phyloP scores from a whole-genome alignment of 2,888 invertebrate genomes.

The Nycteola revayana region DNA sequence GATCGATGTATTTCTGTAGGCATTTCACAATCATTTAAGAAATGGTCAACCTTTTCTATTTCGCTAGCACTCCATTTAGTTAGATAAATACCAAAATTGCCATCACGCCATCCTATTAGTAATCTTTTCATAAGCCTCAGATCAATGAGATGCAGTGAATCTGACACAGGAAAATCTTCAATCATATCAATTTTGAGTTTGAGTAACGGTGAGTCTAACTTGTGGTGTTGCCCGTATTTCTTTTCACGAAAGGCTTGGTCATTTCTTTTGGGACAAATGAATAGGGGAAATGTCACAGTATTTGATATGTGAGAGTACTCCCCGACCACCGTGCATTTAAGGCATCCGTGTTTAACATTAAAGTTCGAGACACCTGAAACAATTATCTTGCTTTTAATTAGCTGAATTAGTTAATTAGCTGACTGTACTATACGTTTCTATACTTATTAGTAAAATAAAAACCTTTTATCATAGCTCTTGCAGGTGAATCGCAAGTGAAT shows the following conservation, averaged over 20 bases:
- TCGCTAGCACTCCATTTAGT: conserved; percentile 11
- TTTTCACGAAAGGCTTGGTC: conserved; percentile 3
- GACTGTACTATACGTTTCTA: not conserved
- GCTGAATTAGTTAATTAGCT: too few species aligned
- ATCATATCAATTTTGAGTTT: conserved; percentile 23
- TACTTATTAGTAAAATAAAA: conserved; percentile 4
- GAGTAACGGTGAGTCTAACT: conserved; percentile 8
- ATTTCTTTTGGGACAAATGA: conserved; percentile 4
- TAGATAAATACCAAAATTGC: conserved; percentile 3
- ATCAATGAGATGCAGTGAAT: conserved; percentile 21
- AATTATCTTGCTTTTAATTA: not conserved
- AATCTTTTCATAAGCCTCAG: conserved; percentile 22
- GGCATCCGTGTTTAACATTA: conserved; percentile 21
- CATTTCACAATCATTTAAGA: conserved; percentile 11
- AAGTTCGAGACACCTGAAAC: conserved; percentile 24
- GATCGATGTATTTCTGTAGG: conserved; percentile 25
- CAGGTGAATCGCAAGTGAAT: conserved; percentile 15
- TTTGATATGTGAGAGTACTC: conserved; percentile 27
- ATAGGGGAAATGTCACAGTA: conserved; percentile 18
- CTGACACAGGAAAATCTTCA: conserved; percentile 20
- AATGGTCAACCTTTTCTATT: conserved; percentile 13
- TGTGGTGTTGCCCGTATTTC: conserved; percentile 10
- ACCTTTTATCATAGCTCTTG: conserved; percentile 11
- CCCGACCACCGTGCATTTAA: conserved; percentile 25
- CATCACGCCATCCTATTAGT: conserved; percentile 16